A percentile compares a stretch with the other conserved stretches of the same genome.
Conservation (phyloP, 92 coral and sea anemone genomes). For the Hydrozoanthus gracilis region DNA sequence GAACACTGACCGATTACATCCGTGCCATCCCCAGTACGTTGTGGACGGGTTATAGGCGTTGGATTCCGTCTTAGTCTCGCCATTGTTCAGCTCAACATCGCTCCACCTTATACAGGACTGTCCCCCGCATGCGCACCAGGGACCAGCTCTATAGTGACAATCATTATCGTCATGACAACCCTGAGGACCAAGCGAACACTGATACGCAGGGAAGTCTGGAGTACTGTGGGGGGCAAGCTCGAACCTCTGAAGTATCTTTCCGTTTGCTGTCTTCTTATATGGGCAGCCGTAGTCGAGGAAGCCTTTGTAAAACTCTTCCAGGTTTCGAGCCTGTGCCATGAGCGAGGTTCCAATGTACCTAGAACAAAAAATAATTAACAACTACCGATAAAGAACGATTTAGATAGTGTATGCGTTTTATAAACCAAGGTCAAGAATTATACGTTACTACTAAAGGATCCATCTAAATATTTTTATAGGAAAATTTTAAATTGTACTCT, state of each 20-base stretch:
- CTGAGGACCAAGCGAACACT: slow-evolving; percentile 44
- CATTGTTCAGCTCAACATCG: background rate
- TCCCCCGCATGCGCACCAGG: slow-evolving; percentile 47
- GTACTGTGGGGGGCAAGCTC: slow-evolving; percentile 32
- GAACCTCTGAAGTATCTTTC: slow-evolving; percentile 48
- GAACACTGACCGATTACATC: background rate
- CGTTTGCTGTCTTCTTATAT: slow-evolving; percentile 26
- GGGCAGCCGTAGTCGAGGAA: slow-evolving; percentile 58
- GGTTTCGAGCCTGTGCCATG: slow-evolving; percentile 50
- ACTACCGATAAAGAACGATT: background rate
- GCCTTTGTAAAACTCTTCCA: slow-evolving; percentile 67
- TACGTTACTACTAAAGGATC: background rate
- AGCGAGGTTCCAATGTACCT: slow-evolving; percentile 47
- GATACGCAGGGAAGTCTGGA: slow-evolving; percentile 45
- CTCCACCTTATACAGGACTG: slow-evolving; percentile 13
- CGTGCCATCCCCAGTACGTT: slow-evolving; percentile 20
- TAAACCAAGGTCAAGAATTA: background rate
- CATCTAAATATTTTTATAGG: too few relatives aligned
- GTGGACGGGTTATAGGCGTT: background rate
- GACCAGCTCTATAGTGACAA: slow-evolving; percentile 39
- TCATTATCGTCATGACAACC: slow-evolving; percentile 61
- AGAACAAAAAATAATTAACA: background rate
- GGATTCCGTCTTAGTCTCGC: slow-evolving; percentile 4
- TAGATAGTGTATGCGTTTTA: background rate
- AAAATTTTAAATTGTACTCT: too few relatives aligned